Conservation (phyloP, 2,113 vertebrate genomes). For the Ovis aries region DNA sequence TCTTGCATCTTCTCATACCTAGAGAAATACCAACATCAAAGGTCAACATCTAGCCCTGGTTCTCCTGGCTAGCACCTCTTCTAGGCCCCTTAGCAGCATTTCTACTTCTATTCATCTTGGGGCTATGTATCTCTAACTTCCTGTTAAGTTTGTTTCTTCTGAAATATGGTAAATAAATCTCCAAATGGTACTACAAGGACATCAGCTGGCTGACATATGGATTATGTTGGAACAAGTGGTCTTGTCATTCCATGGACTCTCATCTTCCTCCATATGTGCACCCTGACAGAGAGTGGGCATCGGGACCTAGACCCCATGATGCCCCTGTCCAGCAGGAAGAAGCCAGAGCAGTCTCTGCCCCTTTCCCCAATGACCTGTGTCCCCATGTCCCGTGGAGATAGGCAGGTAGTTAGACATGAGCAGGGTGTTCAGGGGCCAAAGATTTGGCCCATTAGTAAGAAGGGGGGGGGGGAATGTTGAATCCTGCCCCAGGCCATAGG, state of each 20-base stretch:
- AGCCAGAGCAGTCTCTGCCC: neutral
- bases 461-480: neutral
- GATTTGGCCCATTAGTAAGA: neutral
- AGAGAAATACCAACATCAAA: neutral
- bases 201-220: neutral
- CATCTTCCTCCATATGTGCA: neutral
- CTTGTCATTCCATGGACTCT: neutral
- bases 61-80: neutral
- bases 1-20: neutral
- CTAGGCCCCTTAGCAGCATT: neutral
- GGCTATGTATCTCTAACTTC: neutral
- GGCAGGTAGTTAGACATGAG: neutral
- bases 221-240: neutral
- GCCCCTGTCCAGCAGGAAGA: neutral
- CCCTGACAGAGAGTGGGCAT: neutral
- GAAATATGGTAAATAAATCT: neutral
- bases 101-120: neutral
- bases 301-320: neutral
- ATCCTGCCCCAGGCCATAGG: neutral
- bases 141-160: neutral
- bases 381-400: neutral
- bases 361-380: neutral
- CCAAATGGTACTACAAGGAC: neutral
- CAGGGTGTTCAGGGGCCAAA: neutral
- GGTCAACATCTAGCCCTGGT: neutral